Evolutionary conservation across 2,888 invertebrate species (phyloP).

Genomic region (Drosophila eohydei): DNA sequence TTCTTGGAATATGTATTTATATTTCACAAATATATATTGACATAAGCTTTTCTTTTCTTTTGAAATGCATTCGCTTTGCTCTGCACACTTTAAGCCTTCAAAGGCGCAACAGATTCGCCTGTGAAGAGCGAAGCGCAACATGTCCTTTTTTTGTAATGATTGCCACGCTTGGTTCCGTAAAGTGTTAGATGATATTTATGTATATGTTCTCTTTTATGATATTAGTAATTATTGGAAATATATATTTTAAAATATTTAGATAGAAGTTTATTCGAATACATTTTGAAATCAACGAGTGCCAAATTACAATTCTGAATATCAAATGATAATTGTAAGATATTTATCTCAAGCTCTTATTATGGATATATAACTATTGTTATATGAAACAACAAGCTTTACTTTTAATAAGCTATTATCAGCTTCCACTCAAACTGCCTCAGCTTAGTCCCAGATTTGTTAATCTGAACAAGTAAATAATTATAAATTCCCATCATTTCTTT

Average conservation of each 20-base stretch:
- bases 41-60: not conserved
- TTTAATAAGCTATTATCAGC: not conserved
- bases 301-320: not conserved
- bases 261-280: not conserved
- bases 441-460: not conserved
- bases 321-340: not conserved
- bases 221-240: not conserved
- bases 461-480: too few relatives aligned
- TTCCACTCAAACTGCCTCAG: not conserved
- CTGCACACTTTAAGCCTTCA: not conserved
- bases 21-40: not conserved
- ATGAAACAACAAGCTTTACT: not conserved
- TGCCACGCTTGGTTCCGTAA: not conserved
- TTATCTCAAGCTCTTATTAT: too few relatives aligned
- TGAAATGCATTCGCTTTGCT: not conserved
- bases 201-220: not conserved
- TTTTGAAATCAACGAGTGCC: not conserved
- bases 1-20: not conserved
- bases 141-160: not conserved
- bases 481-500: too few relatives aligned
- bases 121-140: not conserved
- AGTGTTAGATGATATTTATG: not conserved
- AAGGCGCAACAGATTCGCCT: slow-evolving; percentile 1
- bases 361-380: too few relatives aligned
- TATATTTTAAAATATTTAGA: not conserved